Evolutionary conservation across 2,888 invertebrate species (phyloP).

Genomic region (Dasysyrphus tricinctus): DNA sequence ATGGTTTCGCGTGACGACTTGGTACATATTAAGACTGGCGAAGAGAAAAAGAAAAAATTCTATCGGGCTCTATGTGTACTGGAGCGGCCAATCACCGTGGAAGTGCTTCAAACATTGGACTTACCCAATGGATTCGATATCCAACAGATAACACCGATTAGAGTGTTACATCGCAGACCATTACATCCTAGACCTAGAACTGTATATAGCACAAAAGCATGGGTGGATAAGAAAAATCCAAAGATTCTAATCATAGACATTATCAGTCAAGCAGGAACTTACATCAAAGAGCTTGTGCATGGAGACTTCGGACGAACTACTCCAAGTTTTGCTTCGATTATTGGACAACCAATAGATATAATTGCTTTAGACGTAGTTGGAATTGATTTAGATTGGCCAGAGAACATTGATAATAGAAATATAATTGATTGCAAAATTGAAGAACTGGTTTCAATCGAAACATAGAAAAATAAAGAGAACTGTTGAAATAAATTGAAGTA

Average conservation of each 20-base stretch:
- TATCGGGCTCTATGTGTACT: conserved; percentile 92
- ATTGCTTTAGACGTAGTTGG: conserved; percentile 94
- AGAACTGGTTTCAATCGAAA: neutral
- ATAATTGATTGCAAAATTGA: neutral
- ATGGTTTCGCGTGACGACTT: conserved; percentile 88
- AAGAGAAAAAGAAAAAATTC: conserved; percentile 93
- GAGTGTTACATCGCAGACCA: conserved; percentile 94
- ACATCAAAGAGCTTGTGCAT: conserved; percentile 98
- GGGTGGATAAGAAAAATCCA: conserved; percentile 84
- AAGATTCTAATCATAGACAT: conserved; percentile 87
- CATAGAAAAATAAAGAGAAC: neutral
- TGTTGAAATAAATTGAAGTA: neutral
- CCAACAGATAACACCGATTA: conserved; percentile 93
- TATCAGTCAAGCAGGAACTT: conserved; percentile 95
- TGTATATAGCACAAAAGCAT: conserved; percentile 88
- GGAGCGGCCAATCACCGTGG: conserved; percentile 83
- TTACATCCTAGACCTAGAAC: conserved; percentile 87
- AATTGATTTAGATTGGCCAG: conserved; percentile 91
- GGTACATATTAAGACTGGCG: conserved; percentile 91
- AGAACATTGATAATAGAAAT: conserved; percentile 78
- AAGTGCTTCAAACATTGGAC: conserved; percentile 85
- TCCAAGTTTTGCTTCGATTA: conserved; percentile 89
- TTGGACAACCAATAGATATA: conserved; percentile 91
- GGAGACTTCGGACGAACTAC: conserved; percentile 96
- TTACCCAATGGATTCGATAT: conserved; percentile 84